Evolutionary conservation across 2,797 vertebrate species (phyloP), one percentile per base, ranked within the genome.

Genomic region (Sebastes paucispinis): DNA sequence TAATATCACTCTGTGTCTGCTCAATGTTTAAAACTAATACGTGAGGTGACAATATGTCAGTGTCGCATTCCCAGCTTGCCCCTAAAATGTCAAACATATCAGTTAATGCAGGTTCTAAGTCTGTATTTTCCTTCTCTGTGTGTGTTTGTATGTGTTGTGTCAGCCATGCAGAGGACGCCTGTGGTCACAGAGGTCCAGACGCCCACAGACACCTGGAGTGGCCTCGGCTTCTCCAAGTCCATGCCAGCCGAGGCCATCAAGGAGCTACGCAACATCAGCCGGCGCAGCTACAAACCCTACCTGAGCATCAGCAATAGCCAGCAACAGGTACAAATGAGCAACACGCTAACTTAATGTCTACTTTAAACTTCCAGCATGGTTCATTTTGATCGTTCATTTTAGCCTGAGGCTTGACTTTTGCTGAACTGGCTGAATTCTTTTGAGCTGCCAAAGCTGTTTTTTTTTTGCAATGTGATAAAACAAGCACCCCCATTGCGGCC

Each of bases 201-300:
- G 1, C 96, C 96, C 55, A 97, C 96, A 5, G 96, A 96, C 91
- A 96, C 95, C 1, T 97, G 96, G 96, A 96, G 96, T 22, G 96
- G 96, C n/a, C 92, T 97, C 5, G 96, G 96, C 75, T 97, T 97
- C 89, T 97, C 96, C 39, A 96, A 96, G 82, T 97, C 96, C 5
- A 97, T 97, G 96, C 96, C 96, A 2, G 93, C 95, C 0, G 96
- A 96, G 63, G 95, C 96, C 0, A 76, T 96, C 11, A 96, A 95
- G 80, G 96, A 96, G 81, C 93, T 97, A 8, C 95, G 95, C 57
- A 93, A 91, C 74, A 87, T 96, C 69, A 94, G 93, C 89, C 94
- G 95, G 1, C 95, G 95, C 83, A 95, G 91, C 90, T 96, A 96
- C 92, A 96, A 94, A 77, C 94, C 96, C 36, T 96, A 96, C 91